phyloP scores from a whole-genome alignment of 2,113 vertebrate species.

The Piliocolobus tephrosceles region DNA sequence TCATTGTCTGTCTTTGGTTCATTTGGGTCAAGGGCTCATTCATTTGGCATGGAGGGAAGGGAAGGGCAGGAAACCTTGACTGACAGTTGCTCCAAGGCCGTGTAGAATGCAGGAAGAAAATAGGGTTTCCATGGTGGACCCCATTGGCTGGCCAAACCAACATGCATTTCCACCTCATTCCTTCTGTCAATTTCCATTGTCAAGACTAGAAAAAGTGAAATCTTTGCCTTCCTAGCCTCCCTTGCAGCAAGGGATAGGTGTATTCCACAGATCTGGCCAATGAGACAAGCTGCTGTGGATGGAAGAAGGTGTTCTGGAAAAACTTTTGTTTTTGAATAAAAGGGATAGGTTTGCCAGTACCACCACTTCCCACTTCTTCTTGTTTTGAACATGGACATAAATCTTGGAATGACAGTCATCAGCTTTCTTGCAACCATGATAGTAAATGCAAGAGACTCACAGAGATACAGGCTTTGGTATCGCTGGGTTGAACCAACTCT shows the following conservation, averaged over 20 bases:
- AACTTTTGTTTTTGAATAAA: not conserved
- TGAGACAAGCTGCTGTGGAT: not conserved
- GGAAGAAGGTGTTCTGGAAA: not conserved
- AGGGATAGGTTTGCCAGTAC: not conserved
- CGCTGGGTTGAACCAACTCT: not conserved
- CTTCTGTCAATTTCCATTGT: not conserved
- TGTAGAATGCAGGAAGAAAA: not conserved
- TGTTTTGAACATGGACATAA: not conserved
- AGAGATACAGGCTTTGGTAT: not conserved
- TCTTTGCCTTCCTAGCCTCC: not conserved
- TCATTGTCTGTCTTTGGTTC: not conserved
- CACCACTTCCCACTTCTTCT: not conserved
- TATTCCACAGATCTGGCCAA: not conserved
- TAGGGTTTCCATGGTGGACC: not conserved
- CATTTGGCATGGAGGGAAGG: not conserved
- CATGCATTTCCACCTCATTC: not conserved
- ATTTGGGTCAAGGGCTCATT: not conserved
- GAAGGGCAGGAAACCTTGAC: not conserved
- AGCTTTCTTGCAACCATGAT: not conserved
- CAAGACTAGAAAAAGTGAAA: not conserved
- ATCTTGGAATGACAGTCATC: not conserved
- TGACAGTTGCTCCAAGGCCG: not conserved
- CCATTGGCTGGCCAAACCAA: not conserved
- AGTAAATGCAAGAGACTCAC: not conserved
- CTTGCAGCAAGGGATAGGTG: not conserved